Percentiles rank a stretch among this genome's conserved stretches.
Evolutionary conservation across 2,888 invertebrate species (phyloP).

Genomic region (Dioctria linearis): DNA sequence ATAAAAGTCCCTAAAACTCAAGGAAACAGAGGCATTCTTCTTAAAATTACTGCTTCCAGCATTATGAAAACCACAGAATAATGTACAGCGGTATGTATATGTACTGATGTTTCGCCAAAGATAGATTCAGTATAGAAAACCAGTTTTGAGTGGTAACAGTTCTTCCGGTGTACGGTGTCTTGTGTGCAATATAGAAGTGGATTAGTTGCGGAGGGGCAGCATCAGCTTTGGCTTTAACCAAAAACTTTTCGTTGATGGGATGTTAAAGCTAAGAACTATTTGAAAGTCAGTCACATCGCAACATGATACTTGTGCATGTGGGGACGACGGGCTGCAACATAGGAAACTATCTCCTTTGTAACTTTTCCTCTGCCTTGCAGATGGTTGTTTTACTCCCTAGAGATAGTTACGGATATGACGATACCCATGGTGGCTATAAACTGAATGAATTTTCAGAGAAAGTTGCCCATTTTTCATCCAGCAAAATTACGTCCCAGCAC

Average conservation of each 20-base stretch:
- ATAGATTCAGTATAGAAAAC: not conserved
- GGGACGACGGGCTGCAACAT: constrained; percentile 18
- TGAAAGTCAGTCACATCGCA: constrained; percentile 51
- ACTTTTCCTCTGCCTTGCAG: constrained; percentile 40
- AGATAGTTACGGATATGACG: constrained; percentile 43
- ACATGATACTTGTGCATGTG: constrained; percentile 31
- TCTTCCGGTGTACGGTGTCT: constrained; percentile 37
- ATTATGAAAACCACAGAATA: not conserved
- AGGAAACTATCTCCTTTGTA: constrained; percentile 44
- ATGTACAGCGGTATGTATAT: constrained; percentile 31
- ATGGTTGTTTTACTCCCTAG: constrained; percentile 20
- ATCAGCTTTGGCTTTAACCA: constrained; percentile 11
- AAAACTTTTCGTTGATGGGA: constrained; percentile 47
- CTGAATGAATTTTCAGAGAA: constrained; percentile 42
- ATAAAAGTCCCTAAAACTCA: constrained; percentile 18
- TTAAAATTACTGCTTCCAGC: constrained; percentile 21
- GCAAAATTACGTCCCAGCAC: constrained; percentile 5
- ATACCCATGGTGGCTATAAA: constrained; percentile 44
- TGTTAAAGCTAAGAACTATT: constrained; percentile 35
- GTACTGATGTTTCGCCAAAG: constrained; percentile 33
- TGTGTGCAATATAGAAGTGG: constrained; percentile 22
- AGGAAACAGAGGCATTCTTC: constrained; percentile 26
- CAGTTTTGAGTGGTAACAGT: constrained; percentile 46
- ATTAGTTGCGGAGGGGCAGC: constrained; percentile 16
- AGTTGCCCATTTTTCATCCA: constrained; percentile 20